Percentiles rank a stretch among this genome's conserved stretches.
Evolutionary conservation across 2,888 invertebrate species (phyloP).

Genomic region (Muschampia plurimacula): DNA sequence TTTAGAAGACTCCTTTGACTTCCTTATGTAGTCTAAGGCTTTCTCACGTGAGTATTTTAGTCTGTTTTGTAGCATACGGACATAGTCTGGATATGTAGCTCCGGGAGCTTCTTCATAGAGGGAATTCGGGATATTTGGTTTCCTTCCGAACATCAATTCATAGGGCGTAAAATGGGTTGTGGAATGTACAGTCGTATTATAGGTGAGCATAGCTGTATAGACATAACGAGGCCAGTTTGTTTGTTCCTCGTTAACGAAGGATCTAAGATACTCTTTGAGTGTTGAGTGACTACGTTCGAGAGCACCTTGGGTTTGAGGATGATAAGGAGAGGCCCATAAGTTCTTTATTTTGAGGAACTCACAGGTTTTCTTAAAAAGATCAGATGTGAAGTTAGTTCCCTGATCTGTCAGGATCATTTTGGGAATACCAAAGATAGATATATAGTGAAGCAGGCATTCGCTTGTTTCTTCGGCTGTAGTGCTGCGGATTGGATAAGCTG

Average conservation of each 20-base stretch:
- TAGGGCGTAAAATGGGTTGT: neutral
- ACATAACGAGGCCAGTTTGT: neutral
- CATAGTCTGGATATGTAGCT: neutral
- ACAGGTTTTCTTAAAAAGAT: conserved; percentile 27
- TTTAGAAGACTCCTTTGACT: neutral
- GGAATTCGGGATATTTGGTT: neutral
- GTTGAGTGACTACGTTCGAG: neutral
- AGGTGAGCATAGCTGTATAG: neutral
- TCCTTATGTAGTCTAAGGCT: conserved; percentile 2
- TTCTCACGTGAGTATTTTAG: neutral
- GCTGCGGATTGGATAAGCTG: conserved; percentile 44
- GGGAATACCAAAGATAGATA: conserved; percentile 46
- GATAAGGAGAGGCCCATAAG: neutral
- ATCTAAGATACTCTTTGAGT: neutral
- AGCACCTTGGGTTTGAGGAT: neutral
- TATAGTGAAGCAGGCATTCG: conserved; percentile 46
- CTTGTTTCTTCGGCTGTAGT: conserved; percentile 45
- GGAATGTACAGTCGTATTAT: neutral
- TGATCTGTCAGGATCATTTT: conserved; percentile 46
- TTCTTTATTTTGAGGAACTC: neutral
- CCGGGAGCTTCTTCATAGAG: neutral
- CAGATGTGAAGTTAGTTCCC: conserved; percentile 28
- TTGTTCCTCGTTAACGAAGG: neutral
- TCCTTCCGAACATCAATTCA: neutral
- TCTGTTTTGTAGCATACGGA: neutral